phyloP scores from a whole-genome alignment of 2,888 invertebrate species.

The Catocala nupta region DNA sequence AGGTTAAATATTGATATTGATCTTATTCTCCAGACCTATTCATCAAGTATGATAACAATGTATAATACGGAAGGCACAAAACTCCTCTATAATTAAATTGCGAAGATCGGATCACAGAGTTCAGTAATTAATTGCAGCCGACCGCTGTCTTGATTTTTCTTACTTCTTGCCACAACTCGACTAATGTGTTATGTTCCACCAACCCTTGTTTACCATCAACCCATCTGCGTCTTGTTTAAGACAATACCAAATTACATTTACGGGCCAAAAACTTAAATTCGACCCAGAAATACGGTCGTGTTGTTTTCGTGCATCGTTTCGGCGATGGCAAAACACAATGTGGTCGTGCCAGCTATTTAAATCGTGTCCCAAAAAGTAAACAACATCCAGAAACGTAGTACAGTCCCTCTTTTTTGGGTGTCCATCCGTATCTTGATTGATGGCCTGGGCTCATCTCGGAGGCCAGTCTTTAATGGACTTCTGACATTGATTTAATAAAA shows the following conservation, averaged over 20 bases:
- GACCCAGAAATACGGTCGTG: slow-evolving; percentile 1
- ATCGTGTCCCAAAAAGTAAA: slow-evolving; percentile 61
- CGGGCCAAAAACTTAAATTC: slow-evolving; percentile 19
- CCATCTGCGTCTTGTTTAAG: slow-evolving; percentile 46
- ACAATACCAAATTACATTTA: slow-evolving; percentile 28
- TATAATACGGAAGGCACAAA: slow-evolving; percentile 17
- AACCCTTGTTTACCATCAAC: slow-evolving; percentile 54
- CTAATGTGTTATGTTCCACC: slow-evolving; percentile 55
- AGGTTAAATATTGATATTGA: neutral
- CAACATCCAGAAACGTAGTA: slow-evolving; percentile 53
- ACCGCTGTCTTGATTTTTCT: slow-evolving; percentile 34
- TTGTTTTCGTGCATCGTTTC: neutral
- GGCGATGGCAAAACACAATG: slow-evolving; percentile 33
- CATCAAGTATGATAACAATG: slow-evolving; percentile 17
- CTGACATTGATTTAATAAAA: slow-evolving; percentile 87
- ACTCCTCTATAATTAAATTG: slow-evolving; percentile 30
- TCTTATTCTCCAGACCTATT: neutral
- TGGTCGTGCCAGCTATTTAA: slow-evolving; percentile 58
- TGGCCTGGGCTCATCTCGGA: slow-evolving; percentile 66
- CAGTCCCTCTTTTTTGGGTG: slow-evolving; percentile 55
- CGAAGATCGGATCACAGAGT: slow-evolving; percentile 39
- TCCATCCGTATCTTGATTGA: slow-evolving; percentile 80
- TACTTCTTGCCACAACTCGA: slow-evolving; percentile 28
- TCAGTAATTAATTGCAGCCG: slow-evolving; percentile 36
- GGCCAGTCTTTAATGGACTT: slow-evolving; percentile 80